Percentiles rank a stretch among this genome's conserved stretches.
phyloP scores from a whole-genome alignment of 2,113 vertebrate species.

The Pseudopipra pipra region DNA sequence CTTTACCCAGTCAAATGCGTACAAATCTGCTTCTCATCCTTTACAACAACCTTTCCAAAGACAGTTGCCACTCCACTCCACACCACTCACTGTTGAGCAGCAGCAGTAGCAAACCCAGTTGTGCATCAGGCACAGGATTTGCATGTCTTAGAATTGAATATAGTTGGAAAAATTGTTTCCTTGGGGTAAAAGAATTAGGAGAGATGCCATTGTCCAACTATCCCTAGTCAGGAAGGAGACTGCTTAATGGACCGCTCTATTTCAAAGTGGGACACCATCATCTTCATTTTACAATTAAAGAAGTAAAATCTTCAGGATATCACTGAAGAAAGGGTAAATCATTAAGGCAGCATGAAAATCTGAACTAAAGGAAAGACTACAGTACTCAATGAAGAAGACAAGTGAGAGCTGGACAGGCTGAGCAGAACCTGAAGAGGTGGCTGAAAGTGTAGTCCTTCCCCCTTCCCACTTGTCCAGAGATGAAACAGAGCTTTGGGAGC shows the following conservation, averaged over 20 bases:
- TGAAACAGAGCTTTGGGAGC: neutral
- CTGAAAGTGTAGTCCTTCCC: neutral
- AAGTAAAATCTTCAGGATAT: neutral
- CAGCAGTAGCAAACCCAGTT: neutral
- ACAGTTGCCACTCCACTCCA: neutral
- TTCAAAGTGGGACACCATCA: neutral
- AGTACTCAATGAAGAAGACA: neutral
- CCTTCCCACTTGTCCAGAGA: accelerated
- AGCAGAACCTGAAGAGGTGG: neutral
- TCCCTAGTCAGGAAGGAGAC: neutral
- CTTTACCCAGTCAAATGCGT: neutral
- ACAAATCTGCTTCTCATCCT: neutral
- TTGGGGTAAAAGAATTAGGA: neutral
- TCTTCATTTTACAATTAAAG: neutral
- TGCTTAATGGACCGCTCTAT: neutral
- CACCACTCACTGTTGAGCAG: neutral
- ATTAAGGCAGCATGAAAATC: neutral
- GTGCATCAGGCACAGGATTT: neutral
- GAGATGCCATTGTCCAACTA: neutral
- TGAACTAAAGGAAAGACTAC: neutral
- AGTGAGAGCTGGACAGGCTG: neutral
- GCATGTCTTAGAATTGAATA: neutral
- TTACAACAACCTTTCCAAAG: neutral
- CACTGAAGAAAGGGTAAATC: neutral
- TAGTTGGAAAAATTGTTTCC: neutral